Evolutionary conservation across 2,797 vertebrate genomes (phyloP).

Genomic region (Potorous gilbertii): DNA sequence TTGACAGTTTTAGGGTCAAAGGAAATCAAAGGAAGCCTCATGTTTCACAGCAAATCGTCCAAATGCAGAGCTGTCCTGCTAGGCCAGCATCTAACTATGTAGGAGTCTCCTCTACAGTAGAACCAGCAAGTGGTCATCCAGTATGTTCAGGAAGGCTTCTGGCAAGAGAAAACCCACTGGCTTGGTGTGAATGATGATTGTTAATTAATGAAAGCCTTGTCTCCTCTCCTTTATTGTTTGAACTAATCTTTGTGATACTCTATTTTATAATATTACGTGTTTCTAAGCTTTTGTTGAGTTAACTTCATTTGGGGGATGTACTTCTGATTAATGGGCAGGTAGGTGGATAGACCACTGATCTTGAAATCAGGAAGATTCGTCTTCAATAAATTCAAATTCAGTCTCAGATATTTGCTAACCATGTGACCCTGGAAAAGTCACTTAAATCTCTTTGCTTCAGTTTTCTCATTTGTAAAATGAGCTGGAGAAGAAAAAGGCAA

Average conservation of each 20-base stretch:
- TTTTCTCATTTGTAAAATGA: not conserved
- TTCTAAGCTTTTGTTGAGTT: conserved; percentile 32
- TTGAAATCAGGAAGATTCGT: not conserved
- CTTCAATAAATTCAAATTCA: not conserved
- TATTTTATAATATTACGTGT: not conserved
- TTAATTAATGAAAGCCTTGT: not conserved
- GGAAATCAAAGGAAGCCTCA: not conserved
- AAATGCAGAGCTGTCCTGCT: not conserved
- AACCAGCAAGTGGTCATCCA: no score
- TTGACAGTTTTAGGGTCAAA: not conserved
- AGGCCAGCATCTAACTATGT: not conserved
- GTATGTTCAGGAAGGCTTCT: not conserved
- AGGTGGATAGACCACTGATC: conserved; percentile 6
- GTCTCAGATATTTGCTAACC: not conserved
- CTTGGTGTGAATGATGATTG: not conserved
- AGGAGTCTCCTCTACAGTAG: not conserved
- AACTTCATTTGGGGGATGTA: not conserved
- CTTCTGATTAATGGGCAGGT: not conserved
- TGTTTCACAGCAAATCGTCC: not conserved
- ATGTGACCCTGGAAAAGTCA: not conserved
- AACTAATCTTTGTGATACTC: not conserved
- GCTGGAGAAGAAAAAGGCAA: not conserved
- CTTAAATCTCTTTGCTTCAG: not conserved
- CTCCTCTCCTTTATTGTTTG: conserved; percentile 27
- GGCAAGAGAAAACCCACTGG: not conserved